Evolutionary conservation across 2,113 vertebrate genomes (phyloP).

Genomic region (Bujurquina vittata): DNA sequence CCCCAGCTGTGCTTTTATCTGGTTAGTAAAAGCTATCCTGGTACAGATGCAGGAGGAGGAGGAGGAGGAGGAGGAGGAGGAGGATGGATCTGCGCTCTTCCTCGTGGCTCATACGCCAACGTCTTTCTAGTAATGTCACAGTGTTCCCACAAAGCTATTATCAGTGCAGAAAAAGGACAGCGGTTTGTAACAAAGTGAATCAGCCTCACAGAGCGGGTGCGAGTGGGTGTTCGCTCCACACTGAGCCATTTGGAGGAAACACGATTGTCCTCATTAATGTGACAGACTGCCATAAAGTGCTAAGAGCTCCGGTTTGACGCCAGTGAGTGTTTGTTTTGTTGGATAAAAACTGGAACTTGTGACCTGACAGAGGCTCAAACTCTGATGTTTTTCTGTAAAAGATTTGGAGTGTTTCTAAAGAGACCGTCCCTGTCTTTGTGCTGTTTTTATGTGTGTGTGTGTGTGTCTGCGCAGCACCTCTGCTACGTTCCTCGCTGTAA

Average conservation of each 20-base stretch:
- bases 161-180: not conserved
- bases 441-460: not conserved
- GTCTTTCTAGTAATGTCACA: not conserved
- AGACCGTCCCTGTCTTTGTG: not conserved
- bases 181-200: not conserved
- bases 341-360: not conserved
- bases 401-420: not conserved
- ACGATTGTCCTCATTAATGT: constrained; percentile 34
- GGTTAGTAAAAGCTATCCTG: no score
- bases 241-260: constrained; percentile 7
- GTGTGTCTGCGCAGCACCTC: not conserved
- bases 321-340: constrained; percentile 7
- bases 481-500: constrained; percentile 19
- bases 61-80: no score
- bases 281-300: constrained; percentile 12
- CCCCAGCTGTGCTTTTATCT: no score
- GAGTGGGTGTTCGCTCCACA: constrained; percentile 27
- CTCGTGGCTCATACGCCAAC: no score
- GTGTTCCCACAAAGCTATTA: not conserved
- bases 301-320: not conserved
- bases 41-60: no score
- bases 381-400: not conserved
- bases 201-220: not conserved
- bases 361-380: not conserved
- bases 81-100: no score